Conservation (phyloP, 92 coral and sea anemone genomes). For the Paragorgia papillata region DNA sequence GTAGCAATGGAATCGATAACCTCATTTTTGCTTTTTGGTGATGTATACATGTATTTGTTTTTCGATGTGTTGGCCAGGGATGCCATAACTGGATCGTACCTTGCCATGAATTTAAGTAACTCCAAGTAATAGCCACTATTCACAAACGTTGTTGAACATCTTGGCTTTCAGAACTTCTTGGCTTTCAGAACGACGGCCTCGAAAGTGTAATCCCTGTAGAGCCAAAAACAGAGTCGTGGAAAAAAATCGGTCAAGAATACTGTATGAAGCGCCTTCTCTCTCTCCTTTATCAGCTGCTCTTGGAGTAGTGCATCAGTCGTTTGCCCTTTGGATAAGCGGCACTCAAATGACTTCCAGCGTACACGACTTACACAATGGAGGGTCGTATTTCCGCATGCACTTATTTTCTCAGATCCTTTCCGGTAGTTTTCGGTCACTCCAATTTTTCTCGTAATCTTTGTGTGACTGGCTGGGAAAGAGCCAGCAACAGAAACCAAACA, state of each 20-base stretch:
- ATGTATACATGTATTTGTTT: conserved; percentile 4
- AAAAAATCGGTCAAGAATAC: conserved; percentile 22
- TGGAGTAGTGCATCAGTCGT: conserved; percentile 16
- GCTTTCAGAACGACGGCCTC: conserved; percentile 21
- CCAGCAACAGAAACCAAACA: conserved; percentile 8
- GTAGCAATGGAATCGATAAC: conserved; percentile 24
- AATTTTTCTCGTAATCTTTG: conserved; percentile 2
- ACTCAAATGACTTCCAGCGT: conserved; percentile 28
- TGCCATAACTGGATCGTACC: conserved; percentile 29
- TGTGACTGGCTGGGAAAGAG: conserved; percentile 3
- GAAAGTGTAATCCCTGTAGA: conserved; percentile 33
- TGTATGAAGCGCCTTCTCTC: conserved; percentile 1
- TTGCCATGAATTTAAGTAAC: conserved; percentile 20
- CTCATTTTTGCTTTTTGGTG: conserved; percentile 19
- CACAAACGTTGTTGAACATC: conserved; percentile 1
- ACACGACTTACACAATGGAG: conserved; percentile 16
- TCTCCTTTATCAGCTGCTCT: conserved; percentile 25
- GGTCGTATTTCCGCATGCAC: conserved; percentile 1
- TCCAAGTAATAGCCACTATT: conserved; percentile 11
- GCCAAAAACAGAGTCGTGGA: conserved; percentile 22
- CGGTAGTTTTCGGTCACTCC: conserved; percentile 13
- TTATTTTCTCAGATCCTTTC: conserved; percentile 5
- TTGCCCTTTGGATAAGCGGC: conserved; percentile 10
- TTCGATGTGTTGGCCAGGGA: conserved; percentile 11
- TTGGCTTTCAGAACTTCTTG: neutral